Evolutionary conservation across 1,140 invertebrate species (phyloP).

Genomic region (Patella vulgata): DNA sequence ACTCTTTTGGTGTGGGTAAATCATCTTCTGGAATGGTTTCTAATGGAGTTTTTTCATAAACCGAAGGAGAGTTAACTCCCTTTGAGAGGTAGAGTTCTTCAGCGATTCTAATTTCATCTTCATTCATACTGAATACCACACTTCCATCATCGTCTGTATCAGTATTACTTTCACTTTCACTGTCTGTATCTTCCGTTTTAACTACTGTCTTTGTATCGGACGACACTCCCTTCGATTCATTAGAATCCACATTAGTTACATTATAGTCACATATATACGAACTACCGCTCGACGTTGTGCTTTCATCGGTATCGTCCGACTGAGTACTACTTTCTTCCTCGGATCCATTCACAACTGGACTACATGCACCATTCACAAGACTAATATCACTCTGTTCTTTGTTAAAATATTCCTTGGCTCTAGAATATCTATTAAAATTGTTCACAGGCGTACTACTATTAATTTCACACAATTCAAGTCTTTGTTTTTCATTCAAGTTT

Average conservation of each 20-base stretch:
- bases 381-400: no score
- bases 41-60: conserved; percentile 35
- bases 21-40: conserved; percentile 57
- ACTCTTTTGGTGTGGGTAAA: conserved; percentile 33
- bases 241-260: neutral
- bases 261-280: conserved; percentile 7
- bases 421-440: no score
- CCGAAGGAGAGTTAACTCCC: conserved; percentile 32
- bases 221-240: neutral
- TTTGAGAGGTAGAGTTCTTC: conserved; percentile 55
- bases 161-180: conserved; percentile 3
- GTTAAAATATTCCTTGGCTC: no score
- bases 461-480: no score
- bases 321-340: no score
- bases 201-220: neutral
- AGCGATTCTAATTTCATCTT: conserved; percentile 43
- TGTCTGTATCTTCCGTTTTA: neutral
- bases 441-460: no score
- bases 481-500: no score
- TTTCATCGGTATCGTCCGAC: no score
- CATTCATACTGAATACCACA: conserved; percentile 18
- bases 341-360: no score
- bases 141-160: conserved; percentile 1
- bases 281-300: neutral
- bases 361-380: no score